Evolutionary conservation across 2,797 vertebrate genomes (phyloP).

Genomic region (Pipistrellus kuhlii): DNA sequence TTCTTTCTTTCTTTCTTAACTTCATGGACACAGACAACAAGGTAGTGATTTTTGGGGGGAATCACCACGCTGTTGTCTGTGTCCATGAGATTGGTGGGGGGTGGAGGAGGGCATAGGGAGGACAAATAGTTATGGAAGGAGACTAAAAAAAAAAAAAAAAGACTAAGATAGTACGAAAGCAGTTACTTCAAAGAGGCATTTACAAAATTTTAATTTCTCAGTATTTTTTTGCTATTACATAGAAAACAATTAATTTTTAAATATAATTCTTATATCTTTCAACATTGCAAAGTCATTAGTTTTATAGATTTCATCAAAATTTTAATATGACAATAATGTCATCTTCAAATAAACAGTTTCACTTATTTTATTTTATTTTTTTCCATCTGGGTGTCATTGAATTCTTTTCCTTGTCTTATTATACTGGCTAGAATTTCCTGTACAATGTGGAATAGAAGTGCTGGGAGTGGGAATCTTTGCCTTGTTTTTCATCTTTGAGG

Average conservation of each 20-base stretch:
- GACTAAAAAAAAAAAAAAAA: not conserved
- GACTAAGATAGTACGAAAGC: not conserved
- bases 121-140: not conserved
- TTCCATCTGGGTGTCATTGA: not conserved
- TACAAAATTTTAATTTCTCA: not conserved
- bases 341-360: not conserved
- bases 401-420: not conserved
- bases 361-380: not conserved
- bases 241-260: not conserved
- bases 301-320: not conserved
- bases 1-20: not conserved
- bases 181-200: not conserved
- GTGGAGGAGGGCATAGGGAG: not conserved
- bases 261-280: not conserved
- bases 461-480: not conserved
- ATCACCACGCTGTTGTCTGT: too few relatives aligned
- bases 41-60: not conserved
- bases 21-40: not conserved
- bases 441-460: not conserved
- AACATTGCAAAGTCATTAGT: not conserved
- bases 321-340: not conserved
- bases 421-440: not conserved
- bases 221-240: not conserved
- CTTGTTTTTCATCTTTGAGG: not conserved
- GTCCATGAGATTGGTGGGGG: not conserved